phyloP scores from a whole-genome alignment of 2,888 invertebrate genomes.

The Spodoptera exigua region DNA sequence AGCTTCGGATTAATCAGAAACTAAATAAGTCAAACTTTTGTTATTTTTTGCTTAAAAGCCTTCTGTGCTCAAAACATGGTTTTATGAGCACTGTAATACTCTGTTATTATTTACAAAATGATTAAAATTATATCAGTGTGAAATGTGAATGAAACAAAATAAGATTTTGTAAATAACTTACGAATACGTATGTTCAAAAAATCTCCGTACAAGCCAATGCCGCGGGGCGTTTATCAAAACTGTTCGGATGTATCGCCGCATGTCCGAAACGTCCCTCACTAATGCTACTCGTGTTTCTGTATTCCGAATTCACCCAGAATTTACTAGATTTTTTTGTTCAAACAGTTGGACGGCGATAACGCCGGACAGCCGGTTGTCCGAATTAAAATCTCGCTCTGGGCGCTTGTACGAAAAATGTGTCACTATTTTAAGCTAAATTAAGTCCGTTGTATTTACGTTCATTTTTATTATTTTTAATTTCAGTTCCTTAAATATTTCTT shows the following conservation, averaged over 20 bases:
- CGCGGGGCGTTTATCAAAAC: slow-evolving; percentile 72
- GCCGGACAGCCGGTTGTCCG: slow-evolving; percentile 64
- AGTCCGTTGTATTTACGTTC: slow-evolving; percentile 37
- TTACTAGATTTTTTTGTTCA: slow-evolving; percentile 64
- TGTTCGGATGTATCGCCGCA: slow-evolving; percentile 70
- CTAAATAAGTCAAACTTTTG: no score
- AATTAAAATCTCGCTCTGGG: slow-evolving; percentile 68
- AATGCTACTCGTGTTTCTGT: slow-evolving; percentile 59
- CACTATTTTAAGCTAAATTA: slow-evolving; percentile 55
- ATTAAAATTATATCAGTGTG: neutral
- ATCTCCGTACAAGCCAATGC: slow-evolving; percentile 47
- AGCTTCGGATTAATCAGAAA: slow-evolving; percentile 26
- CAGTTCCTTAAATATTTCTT: slow-evolving; percentile 12
- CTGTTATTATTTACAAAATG: no score
- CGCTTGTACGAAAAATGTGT: slow-evolving; percentile 65
- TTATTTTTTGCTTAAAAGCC: no score
- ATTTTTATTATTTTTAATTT: slow-evolving; percentile 29
- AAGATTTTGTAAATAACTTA: slow-evolving; percentile 12
- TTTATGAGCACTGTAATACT: no score
- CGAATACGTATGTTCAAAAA: slow-evolving; percentile 39
- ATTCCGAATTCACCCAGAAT: slow-evolving; percentile 60
- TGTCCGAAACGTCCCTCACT: slow-evolving; percentile 55
- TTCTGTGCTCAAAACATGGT: no score
- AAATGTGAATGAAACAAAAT: slow-evolving; percentile 16
- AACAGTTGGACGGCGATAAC: slow-evolving; percentile 68